Evolutionary conservation across 2,797 vertebrate species (phyloP).

Genomic region (Manis crassicaudata): DNA sequence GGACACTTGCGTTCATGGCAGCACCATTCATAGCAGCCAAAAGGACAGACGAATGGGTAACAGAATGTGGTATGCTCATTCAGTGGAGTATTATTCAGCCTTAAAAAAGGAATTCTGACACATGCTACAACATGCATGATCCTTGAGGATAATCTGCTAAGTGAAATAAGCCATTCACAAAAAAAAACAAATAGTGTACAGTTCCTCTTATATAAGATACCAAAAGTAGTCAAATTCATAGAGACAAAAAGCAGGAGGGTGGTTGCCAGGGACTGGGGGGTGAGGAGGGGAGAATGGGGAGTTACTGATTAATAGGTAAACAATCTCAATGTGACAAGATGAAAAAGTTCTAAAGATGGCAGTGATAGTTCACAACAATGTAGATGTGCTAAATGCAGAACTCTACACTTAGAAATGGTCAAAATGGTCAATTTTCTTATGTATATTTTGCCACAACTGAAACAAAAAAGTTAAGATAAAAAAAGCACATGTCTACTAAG

Average conservation of each 20-base stretch:
- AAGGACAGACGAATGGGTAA: no score
- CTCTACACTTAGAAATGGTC: background rate
- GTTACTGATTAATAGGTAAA: background rate
- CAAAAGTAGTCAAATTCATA: background rate
- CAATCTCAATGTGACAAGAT: background rate
- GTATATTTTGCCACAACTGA: background rate
- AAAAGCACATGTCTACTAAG: background rate
- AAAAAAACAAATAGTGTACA: background rate
- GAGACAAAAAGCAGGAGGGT: background rate
- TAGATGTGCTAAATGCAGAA: no score
- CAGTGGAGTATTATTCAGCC: background rate
- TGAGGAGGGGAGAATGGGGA: no score
- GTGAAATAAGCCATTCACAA: background rate
- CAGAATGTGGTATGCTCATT: fast-evolving
- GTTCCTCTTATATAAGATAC: background rate
- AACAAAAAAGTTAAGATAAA: background rate
- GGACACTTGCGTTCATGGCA: background rate
- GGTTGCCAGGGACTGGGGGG: background rate
- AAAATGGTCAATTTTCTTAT: background rate
- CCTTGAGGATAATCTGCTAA: background rate
- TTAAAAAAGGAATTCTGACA: background rate
- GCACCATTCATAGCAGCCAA: background rate
- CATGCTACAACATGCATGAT: fast-evolving
- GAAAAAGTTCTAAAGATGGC: background rate
- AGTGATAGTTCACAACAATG: background rate